Percentiles rank a stretch among this genome's conserved stretches.
Conservation (phyloP, 2,113 vertebrate genomes). For the Sardina pilchardus region DNA sequence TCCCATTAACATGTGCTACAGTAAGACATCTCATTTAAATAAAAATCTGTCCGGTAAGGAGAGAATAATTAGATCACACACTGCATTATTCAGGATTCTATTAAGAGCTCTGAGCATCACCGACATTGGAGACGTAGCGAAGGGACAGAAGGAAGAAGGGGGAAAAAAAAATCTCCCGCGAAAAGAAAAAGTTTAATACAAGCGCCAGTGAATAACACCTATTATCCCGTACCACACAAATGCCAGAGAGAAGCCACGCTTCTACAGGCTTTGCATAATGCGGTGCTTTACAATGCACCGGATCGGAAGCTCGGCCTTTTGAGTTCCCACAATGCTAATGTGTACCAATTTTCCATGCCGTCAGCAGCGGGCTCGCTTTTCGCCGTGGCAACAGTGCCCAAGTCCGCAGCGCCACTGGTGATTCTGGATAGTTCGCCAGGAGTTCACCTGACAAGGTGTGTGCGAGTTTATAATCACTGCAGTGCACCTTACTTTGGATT, state of each 20-base stretch:
- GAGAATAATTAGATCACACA: constrained; percentile 42
- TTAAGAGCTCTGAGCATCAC: constrained; percentile 5
- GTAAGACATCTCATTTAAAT: constrained; percentile 49
- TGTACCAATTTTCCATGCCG: background rate
- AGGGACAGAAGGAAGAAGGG: background rate
- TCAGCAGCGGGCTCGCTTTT: background rate
- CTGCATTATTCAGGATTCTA: constrained; percentile 42
- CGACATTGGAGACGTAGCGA: background rate
- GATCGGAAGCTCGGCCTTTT: background rate
- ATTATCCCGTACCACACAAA: background rate
- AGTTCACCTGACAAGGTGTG: background rate
- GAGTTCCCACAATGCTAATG: background rate
- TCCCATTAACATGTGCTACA: constrained; percentile 38
- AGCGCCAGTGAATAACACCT: background rate
- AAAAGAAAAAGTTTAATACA: background rate
- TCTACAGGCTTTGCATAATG: constrained; percentile 10
- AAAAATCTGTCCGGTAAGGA: constrained; percentile 39
- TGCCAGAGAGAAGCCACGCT: background rate
- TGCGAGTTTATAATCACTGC: background rate
- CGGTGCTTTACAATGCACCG: background rate
- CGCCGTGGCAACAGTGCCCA: background rate
- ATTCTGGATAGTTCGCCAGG: background rate
- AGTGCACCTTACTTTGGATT: background rate
- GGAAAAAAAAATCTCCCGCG: background rate
- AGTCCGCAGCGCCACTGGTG: background rate